Percentiles rank a stretch among this genome's conserved stretches.
These are phyloP conservation scores for Bimastos eiseni DNA, from an alignment of 2,888 invertebrate genomes.

Conservation along the genomic window DNA sequence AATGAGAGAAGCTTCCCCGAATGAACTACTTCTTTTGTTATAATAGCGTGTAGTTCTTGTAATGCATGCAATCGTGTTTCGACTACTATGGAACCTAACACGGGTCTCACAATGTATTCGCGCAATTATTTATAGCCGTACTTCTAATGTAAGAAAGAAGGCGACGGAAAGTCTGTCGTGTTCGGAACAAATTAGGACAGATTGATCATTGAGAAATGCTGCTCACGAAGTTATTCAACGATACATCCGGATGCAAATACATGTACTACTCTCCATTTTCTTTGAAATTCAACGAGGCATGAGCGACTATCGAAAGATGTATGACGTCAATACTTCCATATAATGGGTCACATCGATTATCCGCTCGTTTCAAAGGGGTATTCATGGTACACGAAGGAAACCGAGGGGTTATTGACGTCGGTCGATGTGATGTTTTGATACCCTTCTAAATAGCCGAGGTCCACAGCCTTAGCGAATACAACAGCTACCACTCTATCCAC, in stretches of 20 bases:
- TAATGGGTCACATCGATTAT: not conserved
- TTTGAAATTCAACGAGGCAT: not conserved
- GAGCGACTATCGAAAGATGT: not conserved
- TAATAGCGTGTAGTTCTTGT: too few species aligned
- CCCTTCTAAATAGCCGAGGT: not conserved
- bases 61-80: not conserved
- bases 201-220: not conserved
- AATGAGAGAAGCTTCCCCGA: not conserved
- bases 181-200: not conserved
- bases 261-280: not conserved
- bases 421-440: not conserved
- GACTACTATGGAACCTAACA: not conserved
- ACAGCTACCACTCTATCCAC: too few species aligned
- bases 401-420: not conserved
- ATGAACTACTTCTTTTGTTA: too few species aligned
- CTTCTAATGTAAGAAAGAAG: not conserved
- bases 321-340: not conserved
- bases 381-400: not conserved
- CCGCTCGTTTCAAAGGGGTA: not conserved
- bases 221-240: too few species aligned
- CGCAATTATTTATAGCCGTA: not conserved
- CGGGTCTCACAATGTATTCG: not conserved
- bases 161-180: not conserved
- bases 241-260: not conserved
- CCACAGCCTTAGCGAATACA: not conserved